phyloP scores from a whole-genome alignment of 2,888 invertebrate species.

The Pecten maximus region DNA sequence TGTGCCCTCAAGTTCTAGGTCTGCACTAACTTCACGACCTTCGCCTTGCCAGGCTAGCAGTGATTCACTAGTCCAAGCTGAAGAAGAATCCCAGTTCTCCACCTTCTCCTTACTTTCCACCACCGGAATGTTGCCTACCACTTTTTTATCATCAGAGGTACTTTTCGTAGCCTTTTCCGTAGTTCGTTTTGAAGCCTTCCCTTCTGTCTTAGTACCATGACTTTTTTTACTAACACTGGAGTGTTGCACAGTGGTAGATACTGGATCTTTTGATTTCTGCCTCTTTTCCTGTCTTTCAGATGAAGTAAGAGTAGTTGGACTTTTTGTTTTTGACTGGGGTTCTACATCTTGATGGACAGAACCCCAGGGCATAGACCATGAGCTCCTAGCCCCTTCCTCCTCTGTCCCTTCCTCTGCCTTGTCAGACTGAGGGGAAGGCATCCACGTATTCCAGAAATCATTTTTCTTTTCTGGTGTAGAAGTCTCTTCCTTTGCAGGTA shows the following conservation, averaged over 20 bases:
- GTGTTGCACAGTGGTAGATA: neutral
- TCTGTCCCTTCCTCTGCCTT: constrained; percentile 42
- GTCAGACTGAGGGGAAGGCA: constrained; percentile 7
- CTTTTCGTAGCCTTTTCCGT: neutral
- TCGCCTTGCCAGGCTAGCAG: neutral
- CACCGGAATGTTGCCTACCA: neutral
- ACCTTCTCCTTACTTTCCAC: neutral
- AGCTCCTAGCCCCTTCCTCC: constrained; percentile 48
- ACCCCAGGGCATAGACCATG: constrained; percentile 55
- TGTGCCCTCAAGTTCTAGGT: neutral
- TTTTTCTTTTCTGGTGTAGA: neutral
- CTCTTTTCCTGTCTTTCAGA: neutral
- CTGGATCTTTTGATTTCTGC: neutral
- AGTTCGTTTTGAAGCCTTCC: neutral
- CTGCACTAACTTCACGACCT: neutral
- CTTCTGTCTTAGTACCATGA: neutral
- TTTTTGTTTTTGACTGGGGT: neutral
- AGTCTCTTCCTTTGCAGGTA: constrained; percentile 36
- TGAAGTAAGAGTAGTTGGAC: neutral
- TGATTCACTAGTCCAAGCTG: neutral
- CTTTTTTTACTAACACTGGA: neutral
- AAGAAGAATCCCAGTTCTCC: constrained; percentile 15
- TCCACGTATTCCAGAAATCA: constrained; percentile 57
- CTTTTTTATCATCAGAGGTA: neutral
- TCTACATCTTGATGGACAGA: neutral